A percentile compares a stretch with the other conserved stretches of the same genome.
These are phyloP conservation scores for Deroplatys truncata DNA, from an alignment of 2,888 invertebrate genomes.

Conservation along the genomic window DNA sequence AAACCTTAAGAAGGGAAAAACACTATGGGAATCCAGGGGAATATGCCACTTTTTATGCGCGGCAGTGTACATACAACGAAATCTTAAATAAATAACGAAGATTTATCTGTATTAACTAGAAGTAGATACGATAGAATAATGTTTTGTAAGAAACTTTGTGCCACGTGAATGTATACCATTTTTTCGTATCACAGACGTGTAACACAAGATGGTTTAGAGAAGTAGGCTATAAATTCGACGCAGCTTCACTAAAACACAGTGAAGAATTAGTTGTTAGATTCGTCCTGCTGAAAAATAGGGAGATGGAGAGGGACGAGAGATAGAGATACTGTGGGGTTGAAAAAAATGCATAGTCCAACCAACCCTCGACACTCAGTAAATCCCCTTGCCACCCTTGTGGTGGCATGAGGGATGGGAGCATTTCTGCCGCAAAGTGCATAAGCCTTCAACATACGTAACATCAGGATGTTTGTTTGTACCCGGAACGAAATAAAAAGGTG, in stretches of 20 bases:
- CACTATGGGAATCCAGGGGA: too few relatives aligned
- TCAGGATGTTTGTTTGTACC: background rate
- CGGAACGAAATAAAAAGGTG: background rate
- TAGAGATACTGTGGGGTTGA: background rate
- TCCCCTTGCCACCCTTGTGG: background rate
- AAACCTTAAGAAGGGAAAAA: too few relatives aligned
- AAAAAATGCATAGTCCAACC: background rate
- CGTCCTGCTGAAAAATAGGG: background rate
- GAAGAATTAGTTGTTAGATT: background rate
- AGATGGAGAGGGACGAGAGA: background rate
- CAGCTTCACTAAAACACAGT: background rate
- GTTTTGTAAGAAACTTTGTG: too few relatives aligned
- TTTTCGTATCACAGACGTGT: too few relatives aligned
- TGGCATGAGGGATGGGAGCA: background rate
- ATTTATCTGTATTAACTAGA: too few relatives aligned
- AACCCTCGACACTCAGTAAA: background rate
- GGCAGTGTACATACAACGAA: too few relatives aligned
- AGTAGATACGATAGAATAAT: too few relatives aligned
- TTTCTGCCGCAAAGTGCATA: background rate
- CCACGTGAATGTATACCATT: too few relatives aligned
- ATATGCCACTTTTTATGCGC: too few relatives aligned
- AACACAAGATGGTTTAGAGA: background rate
- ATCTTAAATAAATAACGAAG: too few relatives aligned
- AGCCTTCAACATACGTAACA: background rate
- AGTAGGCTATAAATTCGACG: background rate